phyloP scores from a whole-genome alignment of 2,888 invertebrate species.

The Mythimna impura region DNA sequence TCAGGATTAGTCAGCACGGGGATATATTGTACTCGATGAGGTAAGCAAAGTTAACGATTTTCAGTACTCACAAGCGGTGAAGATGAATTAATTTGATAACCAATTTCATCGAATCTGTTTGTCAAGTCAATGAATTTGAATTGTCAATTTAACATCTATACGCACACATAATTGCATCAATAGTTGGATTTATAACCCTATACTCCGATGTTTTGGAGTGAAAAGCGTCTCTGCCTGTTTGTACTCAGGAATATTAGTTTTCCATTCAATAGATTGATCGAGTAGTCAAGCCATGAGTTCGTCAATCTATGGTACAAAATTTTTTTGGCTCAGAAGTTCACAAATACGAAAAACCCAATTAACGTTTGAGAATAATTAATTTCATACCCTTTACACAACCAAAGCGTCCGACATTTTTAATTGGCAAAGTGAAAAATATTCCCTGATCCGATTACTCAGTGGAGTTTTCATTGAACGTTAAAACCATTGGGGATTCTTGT shows the following conservation, averaged over 20 bases:
- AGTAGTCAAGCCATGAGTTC: conserved; percentile 13
- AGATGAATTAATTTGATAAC: conserved; percentile 24
- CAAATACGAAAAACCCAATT: conserved; percentile 62
- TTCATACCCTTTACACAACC: conserved; percentile 79
- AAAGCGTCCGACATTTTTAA: conserved; percentile 83
- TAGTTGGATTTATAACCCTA: neutral
- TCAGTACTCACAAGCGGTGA: conserved; percentile 13
- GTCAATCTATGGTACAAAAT: conserved; percentile 37
- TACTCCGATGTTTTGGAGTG: neutral
- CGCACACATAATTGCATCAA: neutral
- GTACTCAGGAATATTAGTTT: neutral
- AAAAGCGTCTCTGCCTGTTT: neutral
- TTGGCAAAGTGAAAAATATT: conserved; percentile 87
- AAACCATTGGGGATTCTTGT: conserved; percentile 71
- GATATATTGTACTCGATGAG: conserved; percentile 98
- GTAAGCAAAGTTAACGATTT: conserved; percentile 81
- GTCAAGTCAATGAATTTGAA: conserved; percentile 14
- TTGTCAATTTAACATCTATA: conserved; percentile 1
- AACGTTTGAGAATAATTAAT: conserved; percentile 76
- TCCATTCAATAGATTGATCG: conserved; percentile 1
- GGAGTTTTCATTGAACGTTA: conserved; percentile 78
- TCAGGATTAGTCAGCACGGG: conserved; percentile 97
- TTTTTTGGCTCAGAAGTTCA: conserved; percentile 62
- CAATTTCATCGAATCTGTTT: conserved; percentile 10
- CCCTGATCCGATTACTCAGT: conserved; percentile 81